A percentile compares a stretch with the other conserved stretches of the same genome.
phyloP scores from a whole-genome alignment of 2,888 invertebrate genomes.

The Drosophila percnosoma region DNA sequence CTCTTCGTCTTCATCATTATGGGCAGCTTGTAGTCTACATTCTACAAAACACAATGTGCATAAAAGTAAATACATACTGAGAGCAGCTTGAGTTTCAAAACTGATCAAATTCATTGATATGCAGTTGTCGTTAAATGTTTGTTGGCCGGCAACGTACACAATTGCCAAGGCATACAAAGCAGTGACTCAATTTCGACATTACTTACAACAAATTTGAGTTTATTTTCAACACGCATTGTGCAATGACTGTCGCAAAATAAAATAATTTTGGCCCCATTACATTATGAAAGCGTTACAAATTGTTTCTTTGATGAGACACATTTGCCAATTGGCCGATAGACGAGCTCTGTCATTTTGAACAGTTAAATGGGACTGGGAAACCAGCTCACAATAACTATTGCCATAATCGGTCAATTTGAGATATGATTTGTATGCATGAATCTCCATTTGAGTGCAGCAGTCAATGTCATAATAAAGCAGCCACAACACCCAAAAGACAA shows the following conservation, averaged over 20 bases:
- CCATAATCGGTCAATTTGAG: conserved; percentile 41
- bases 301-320: conserved; percentile 29
- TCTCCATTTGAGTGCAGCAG: conserved; percentile 37
- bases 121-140: conserved; percentile 58
- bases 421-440: conserved; percentile 48
- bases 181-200: conserved; percentile 64
- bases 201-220: conserved; percentile 14
- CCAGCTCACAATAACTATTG: conserved; percentile 6
- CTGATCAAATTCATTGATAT: conserved; percentile 65
- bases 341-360: conserved; percentile 24
- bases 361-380: conserved; percentile 39
- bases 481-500: background rate
- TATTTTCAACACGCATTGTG: conserved; percentile 43
- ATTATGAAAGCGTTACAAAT: conserved; percentile 74
- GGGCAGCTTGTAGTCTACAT: background rate
- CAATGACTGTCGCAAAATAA: conserved; percentile 33
- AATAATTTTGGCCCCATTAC: conserved; percentile 37
- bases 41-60: background rate
- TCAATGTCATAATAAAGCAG: conserved; percentile 39
- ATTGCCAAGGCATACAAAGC: conserved; percentile 42
- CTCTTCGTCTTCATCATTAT: background rate
- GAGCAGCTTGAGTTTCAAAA: conserved; percentile 6
- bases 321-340: conserved; percentile 34
- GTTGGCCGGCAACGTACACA: conserved; percentile 61
- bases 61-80: background rate